Evolutionary conservation across 2,888 invertebrate genomes (phyloP).

Genomic region (Cantharis nigra): DNA sequence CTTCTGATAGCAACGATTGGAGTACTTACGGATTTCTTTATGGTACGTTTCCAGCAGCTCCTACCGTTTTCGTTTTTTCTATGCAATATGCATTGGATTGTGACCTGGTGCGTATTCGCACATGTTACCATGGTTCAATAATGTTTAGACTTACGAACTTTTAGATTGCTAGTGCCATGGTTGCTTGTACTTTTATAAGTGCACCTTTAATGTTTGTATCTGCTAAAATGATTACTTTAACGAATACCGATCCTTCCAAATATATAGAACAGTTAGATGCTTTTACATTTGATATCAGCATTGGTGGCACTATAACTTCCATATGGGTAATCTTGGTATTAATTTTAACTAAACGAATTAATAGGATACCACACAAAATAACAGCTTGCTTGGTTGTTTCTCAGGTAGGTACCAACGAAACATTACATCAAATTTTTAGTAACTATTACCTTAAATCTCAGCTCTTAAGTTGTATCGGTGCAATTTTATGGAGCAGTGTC

Average conservation of each 20-base stretch:
- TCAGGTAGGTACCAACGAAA: constrained; percentile 65
- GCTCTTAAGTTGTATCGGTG: constrained; percentile 72
- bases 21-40: constrained; percentile 94
- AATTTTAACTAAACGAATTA: constrained; percentile 73
- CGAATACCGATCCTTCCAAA: constrained; percentile 69
- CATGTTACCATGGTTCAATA: not conserved
- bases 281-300: constrained; percentile 84
- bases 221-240: constrained; percentile 86
- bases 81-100: constrained; percentile 84
- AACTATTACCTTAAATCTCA: constrained; percentile 43
- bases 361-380: constrained; percentile 79
- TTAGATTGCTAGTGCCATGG: constrained; percentile 91
- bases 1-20: constrained; percentile 77
- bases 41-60: constrained; percentile 94
- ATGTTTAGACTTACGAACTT: constrained; percentile 32
- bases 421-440: not conserved
- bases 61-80: constrained; percentile 94
- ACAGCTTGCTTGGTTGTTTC: constrained; percentile 78
- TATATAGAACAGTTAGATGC: constrained; percentile 76
- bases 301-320: constrained; percentile 75
- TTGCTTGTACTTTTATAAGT: constrained; percentile 91
- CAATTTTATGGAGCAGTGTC: constrained; percentile 73
- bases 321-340: constrained; percentile 80
- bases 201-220: constrained; percentile 95
- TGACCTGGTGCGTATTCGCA: constrained; percentile 70